Percentiles rank a stretch among this genome's conserved stretches.
phyloP scores from a whole-genome alignment of 2,888 invertebrate species.

The Pterobdella sp. region DNA sequence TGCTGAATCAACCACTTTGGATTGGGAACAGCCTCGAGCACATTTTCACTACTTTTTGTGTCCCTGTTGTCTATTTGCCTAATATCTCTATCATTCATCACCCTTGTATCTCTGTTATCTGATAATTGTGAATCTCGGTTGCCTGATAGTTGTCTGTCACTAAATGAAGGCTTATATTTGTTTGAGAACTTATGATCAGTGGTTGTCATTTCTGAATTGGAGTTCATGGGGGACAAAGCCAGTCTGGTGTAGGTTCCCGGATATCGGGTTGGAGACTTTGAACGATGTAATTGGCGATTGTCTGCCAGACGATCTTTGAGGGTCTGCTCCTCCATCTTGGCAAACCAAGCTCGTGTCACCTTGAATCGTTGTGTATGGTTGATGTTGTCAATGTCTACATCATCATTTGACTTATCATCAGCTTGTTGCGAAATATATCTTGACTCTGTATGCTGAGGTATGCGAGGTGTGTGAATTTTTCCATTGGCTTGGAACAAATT shows the following conservation, averaged over 20 bases:
- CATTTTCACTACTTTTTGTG: slow-evolving; percentile 9
- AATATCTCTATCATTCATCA: neutral
- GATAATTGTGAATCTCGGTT: too few species aligned
- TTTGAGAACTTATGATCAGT: neutral
- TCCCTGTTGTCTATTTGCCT: neutral
- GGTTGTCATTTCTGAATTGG: neutral
- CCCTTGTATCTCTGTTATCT: neutral
- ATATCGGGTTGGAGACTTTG: slow-evolving; percentile 28
- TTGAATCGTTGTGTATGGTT: slow-evolving; percentile 30
- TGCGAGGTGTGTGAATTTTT: neutral
- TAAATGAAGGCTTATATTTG: neutral
- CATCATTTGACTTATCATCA: too few species aligned
- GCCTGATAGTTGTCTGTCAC: too few species aligned
- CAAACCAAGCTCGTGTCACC: slow-evolving; percentile 29
- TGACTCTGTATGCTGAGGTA: neutral
- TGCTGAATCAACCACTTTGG: slow-evolving; percentile 33
- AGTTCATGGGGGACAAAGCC: slow-evolving; percentile 26
- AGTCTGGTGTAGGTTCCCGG: slow-evolving; percentile 26
- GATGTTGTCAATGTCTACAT: slow-evolving; percentile 27
- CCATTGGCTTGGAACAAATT: slow-evolving; percentile 23
- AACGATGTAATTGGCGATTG: slow-evolving; percentile 20
- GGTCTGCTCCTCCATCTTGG: slow-evolving; percentile 31
- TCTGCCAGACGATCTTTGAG: slow-evolving; percentile 23
- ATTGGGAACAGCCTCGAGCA: slow-evolving; percentile 25
- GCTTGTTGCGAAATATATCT: neutral